Evolutionary conservation across 1,140 invertebrate species (phyloP).

Genomic region (Tyrophagus putrescentiae): DNA sequence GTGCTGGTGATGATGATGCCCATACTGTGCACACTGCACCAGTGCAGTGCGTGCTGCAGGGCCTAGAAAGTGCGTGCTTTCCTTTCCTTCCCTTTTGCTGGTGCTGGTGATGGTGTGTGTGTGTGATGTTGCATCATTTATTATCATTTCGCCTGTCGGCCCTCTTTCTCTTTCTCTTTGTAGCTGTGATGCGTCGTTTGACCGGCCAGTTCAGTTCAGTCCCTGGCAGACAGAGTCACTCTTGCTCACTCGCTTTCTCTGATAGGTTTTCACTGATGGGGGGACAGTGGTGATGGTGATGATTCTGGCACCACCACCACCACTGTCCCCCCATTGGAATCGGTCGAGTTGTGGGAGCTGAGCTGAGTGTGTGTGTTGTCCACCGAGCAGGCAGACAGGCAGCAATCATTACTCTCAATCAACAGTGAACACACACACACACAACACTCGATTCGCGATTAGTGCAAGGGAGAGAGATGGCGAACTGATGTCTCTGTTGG

Average conservation of each 20-base stretch:
- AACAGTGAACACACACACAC: background rate
- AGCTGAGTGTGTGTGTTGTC: background rate
- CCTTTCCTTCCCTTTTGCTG: too few relatives aligned
- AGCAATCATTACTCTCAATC: slow-evolving; percentile 15
- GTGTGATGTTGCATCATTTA: slow-evolving; percentile 6
- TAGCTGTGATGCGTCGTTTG: background rate
- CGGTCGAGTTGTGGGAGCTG: too few relatives aligned
- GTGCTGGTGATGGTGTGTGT: background rate
- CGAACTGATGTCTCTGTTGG: slow-evolving; percentile 1
- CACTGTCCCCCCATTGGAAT: too few relatives aligned
- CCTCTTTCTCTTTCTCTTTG: background rate
- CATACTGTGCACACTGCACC: background rate
- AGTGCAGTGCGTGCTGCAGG: background rate
- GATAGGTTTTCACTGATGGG: too few relatives aligned
- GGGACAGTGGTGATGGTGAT: too few relatives aligned
- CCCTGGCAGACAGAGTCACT: too few relatives aligned
- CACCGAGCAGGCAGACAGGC: background rate
- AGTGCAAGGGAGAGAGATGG: too few relatives aligned
- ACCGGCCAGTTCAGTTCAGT: slow-evolving; percentile 15
- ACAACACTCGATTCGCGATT: slow-evolving; percentile 6
- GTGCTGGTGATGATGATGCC: background rate
- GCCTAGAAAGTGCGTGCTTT: too few relatives aligned
- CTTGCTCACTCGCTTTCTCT: too few relatives aligned
- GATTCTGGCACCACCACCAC: too few relatives aligned
- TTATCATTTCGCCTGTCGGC: slow-evolving; percentile 9